Conservation (phyloP, 2,797 vertebrate species). For the Lithobates pipiens region DNA sequence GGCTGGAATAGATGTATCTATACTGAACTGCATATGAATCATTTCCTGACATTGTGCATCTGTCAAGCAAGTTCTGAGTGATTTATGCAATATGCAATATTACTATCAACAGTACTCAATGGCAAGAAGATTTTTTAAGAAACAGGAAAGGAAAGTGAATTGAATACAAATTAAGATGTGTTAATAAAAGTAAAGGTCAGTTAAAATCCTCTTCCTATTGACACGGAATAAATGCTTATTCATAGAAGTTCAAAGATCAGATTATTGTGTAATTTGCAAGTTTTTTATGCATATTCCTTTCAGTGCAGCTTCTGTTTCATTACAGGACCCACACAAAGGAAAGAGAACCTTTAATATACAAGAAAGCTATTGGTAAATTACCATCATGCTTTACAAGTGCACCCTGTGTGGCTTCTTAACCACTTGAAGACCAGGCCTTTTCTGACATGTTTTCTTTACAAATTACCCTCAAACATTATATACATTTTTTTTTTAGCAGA, state of each 20-base stretch:
- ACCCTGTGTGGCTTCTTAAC: no score
- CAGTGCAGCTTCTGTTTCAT: not conserved
- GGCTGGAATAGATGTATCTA: conserved; percentile 23
- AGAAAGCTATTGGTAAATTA: no score
- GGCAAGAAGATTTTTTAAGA: conserved; percentile 2
- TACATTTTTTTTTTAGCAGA: no score
- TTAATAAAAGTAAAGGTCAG: not conserved
- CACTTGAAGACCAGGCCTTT: no score
- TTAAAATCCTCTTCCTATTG: not conserved
- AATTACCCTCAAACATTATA: no score
- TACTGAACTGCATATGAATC: conserved; percentile 16
- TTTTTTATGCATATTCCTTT: not conserved
- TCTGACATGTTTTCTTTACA: no score
- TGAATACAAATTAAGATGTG: conserved; percentile 15
- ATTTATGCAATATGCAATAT: conserved; percentile 19
- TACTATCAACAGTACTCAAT: conserved; percentile 23
- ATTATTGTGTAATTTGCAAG: not conserved
- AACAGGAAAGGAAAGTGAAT: conserved; percentile 22
- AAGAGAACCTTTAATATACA: no score
- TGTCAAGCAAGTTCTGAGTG: not conserved
- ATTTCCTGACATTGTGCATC: conserved; percentile 51
- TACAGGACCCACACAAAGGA: not conserved
- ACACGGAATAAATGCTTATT: not conserved
- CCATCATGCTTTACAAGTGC: no score
- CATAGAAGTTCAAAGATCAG: not conserved